phyloP scores from a whole-genome alignment of 2,888 invertebrate genomes.

The Leptura quadrifasciata region DNA sequence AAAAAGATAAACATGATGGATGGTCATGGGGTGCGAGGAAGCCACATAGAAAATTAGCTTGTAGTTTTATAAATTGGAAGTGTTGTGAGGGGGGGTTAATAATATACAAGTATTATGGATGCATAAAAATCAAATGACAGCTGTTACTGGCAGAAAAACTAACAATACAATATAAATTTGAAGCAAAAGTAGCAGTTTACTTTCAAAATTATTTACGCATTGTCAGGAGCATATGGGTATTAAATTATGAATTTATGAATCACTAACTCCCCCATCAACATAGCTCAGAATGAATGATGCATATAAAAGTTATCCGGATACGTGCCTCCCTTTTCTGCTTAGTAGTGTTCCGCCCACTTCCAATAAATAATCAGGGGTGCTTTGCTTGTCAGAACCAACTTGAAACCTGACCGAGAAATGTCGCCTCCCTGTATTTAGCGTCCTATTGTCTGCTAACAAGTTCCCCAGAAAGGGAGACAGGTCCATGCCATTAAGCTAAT shows the following conservation, averaged over 20 bases:
- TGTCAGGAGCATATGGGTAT: slow-evolving; percentile 35
- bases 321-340: slow-evolving; percentile 42
- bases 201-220: slow-evolving; percentile 43
- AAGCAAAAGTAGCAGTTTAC: slow-evolving; percentile 31
- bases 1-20: no score
- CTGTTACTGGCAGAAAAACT: slow-evolving; percentile 9
- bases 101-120: background rate
- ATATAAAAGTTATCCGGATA: slow-evolving; percentile 47
- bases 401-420: slow-evolving; percentile 59
- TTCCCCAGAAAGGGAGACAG: slow-evolving; percentile 53
- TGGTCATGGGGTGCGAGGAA: no score
- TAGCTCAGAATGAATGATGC: slow-evolving; percentile 38
- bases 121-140: slow-evolving; percentile 28
- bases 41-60: no score
- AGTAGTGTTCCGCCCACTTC: slow-evolving; percentile 47
- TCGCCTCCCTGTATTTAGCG: slow-evolving; percentile 56
- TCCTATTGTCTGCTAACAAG: slow-evolving; percentile 57
- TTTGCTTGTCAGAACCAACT: slow-evolving; percentile 54
- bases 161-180: slow-evolving; percentile 28
- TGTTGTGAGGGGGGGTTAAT: no score
- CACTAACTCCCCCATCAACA: slow-evolving; percentile 40
- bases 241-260: slow-evolving; percentile 46
- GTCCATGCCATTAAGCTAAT: background rate
- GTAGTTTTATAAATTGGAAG: no score
- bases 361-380: slow-evolving; percentile 54